Evolutionary conservation across 2,888 invertebrate species (phyloP), one percentile per base, ranked within the genome.

Genomic region (Thecophora atra): DNA sequence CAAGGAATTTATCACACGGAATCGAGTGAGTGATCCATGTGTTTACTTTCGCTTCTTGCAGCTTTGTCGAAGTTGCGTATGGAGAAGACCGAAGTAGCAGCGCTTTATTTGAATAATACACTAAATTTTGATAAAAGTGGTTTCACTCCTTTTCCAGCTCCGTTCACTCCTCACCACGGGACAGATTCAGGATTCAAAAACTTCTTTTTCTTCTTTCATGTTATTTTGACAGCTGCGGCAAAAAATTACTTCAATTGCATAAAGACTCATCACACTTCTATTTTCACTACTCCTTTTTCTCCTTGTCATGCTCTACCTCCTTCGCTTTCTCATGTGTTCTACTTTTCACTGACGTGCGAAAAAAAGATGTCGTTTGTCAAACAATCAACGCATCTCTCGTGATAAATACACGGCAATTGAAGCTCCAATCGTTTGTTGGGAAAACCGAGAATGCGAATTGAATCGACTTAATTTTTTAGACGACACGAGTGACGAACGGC

Each of bases 401-500:
- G 58, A 58, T 58, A 58, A 58, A 58, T 24, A 58, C 11, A 15
- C 28, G 58, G 58, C 58, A 58, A 58, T 58, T 58, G 58, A 58
- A 17, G 26, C 58, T 28, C n/a, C n/a, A n/a, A 24, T 26, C 58
- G 13, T 54, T 26, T 28, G 58, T 28, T 58, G 58, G 5, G 21
- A 26, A 21, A 7, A 28, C 26, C 13, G 54, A 58, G 58, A 24
- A 28, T n/a, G 58, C 7, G 58, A 28, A 58, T 58, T 3, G 58
- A 58, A 58, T 58, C 58, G 26, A 58, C 26, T 58, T 58, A 58
- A 58, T 58, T 47, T 5, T 47, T 4, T 47, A 47, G n/a, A 47
- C 37, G 37, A 1, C 37, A 11, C 6, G 6, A 37, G 37, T 0
- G 6, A 37, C 37, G 37, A 37, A 11, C 6, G 37, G 37, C 37